phyloP scores from a whole-genome alignment of 1,140 invertebrate species.

The Anoplolepis gracilipes region DNA sequence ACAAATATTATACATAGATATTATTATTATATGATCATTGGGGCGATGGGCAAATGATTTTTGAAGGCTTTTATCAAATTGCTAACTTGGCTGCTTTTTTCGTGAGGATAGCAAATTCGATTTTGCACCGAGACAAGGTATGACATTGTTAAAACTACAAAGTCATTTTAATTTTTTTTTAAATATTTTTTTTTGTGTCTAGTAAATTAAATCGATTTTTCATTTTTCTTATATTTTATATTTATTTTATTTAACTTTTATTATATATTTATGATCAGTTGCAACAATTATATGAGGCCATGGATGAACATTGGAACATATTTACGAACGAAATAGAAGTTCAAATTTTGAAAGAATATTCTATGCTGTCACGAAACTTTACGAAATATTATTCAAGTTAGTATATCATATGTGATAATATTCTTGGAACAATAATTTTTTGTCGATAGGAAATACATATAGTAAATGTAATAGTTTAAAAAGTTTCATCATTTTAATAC shows the following conservation, averaged over 20 bases:
- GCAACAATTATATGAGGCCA: background rate
- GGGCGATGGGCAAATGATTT: background rate
- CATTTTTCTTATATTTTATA: background rate
- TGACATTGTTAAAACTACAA: background rate
- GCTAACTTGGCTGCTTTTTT: background rate
- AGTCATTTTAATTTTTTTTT: too few relatives aligned
- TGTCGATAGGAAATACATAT: background rate
- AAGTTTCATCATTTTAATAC: background rate
- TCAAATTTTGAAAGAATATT: constrained; percentile 18
- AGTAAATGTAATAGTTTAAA: background rate
- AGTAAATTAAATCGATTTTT: constrained; percentile 23
- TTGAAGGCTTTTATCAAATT: background rate
- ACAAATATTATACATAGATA: background rate
- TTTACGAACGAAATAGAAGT: constrained; percentile 27
- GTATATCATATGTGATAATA: background rate
- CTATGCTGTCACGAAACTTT: constrained; percentile 14
- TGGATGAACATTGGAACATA: constrained; percentile 33
- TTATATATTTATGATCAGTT: constrained; percentile 33
- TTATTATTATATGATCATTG: background rate
- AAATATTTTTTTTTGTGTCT: background rate
- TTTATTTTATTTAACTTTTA: too few relatives aligned
- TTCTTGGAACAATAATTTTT: too few relatives aligned
- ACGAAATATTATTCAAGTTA: constrained; percentile 18
- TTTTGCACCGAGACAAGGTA: background rate
- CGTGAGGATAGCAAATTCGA: background rate